A percentile compares a stretch with the other conserved stretches of the same genome.
Evolutionary conservation across 2,113 vertebrate genomes (phyloP).

Genomic region (Gymnobelideus leadbeateri): DNA sequence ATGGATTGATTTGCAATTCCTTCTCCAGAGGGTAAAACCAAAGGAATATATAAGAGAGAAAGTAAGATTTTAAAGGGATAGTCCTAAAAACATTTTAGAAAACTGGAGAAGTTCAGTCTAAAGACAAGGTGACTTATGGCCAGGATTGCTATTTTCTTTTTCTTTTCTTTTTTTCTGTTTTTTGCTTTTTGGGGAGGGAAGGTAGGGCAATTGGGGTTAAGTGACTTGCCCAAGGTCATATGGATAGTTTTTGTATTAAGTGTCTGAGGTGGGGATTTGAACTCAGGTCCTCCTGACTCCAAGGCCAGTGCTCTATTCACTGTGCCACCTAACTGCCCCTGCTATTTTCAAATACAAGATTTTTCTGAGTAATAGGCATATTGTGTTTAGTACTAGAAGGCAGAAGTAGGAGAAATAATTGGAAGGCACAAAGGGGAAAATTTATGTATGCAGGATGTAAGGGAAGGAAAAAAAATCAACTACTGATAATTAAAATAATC

Average conservation of each 20-base stretch:
- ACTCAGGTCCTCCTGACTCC: too few relatives aligned
- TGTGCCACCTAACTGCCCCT: too few relatives aligned
- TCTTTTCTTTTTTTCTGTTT: too few relatives aligned
- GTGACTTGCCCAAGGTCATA: too few relatives aligned
- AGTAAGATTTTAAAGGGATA: not conserved
- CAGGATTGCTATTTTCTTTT: not conserved
- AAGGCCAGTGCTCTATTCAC: too few relatives aligned
- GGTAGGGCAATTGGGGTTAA: too few relatives aligned
- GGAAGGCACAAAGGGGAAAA: not conserved
- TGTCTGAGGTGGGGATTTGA: too few relatives aligned
- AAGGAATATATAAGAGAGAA: too few relatives aligned
- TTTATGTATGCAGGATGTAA: not conserved
- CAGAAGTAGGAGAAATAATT: not conserved
- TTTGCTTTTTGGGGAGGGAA: too few relatives aligned
- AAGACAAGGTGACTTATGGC: not conserved
- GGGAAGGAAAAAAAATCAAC: not conserved
- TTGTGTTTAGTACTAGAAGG: not conserved
- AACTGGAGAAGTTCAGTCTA: not conserved
- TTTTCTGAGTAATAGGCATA: not conserved
- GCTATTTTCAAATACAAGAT: not conserved
- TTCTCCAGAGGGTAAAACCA: too few relatives aligned
- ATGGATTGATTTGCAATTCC: too few relatives aligned
- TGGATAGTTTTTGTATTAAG: too few relatives aligned
- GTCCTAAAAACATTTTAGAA: not conserved
- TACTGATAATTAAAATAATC: not conserved